These are phyloP conservation scores for Alsophila aescularia DNA, from an alignment of 2,888 invertebrate species.

Conservation along the genomic window DNA sequence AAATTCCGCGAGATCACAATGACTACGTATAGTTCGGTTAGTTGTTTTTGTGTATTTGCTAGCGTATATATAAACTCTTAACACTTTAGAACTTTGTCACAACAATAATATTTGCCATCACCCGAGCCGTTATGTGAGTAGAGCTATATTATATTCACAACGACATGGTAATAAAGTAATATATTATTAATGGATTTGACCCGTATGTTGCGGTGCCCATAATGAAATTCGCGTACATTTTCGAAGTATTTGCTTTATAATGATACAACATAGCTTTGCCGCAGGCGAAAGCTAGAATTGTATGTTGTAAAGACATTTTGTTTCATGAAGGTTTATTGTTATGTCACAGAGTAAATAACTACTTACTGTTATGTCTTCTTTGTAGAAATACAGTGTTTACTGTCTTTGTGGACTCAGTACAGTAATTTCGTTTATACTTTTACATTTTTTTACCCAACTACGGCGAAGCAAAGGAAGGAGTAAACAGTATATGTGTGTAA, in stretches of 20 bases:
- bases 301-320: background rate
- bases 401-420: constrained; percentile 1
- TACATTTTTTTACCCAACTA: too few species aligned
- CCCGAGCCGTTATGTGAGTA: too few species aligned
- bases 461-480: too few species aligned
- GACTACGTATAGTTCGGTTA: constrained; percentile 68
- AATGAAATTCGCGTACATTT: too few species aligned
- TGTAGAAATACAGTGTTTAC: background rate
- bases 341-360: background rate
- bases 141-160: too few species aligned
- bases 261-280: too few species aligned
- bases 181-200: too few species aligned
- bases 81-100: background rate
- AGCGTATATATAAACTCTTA: background rate
- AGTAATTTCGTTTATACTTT: constrained; percentile 2
- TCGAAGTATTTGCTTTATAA: too few species aligned
- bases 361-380: background rate
- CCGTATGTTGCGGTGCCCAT: too few species aligned
- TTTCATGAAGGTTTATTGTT: background rate
- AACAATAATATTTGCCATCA: background rate
- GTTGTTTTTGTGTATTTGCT: constrained; percentile 27
- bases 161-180: too few species aligned
- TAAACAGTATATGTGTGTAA: too few species aligned
- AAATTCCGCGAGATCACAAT: constrained; percentile 70
- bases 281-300: too few species aligned